Base-by-base conservation (phyloP, 1,140 invertebrate species). In the Nomia melanderi region DNA sequence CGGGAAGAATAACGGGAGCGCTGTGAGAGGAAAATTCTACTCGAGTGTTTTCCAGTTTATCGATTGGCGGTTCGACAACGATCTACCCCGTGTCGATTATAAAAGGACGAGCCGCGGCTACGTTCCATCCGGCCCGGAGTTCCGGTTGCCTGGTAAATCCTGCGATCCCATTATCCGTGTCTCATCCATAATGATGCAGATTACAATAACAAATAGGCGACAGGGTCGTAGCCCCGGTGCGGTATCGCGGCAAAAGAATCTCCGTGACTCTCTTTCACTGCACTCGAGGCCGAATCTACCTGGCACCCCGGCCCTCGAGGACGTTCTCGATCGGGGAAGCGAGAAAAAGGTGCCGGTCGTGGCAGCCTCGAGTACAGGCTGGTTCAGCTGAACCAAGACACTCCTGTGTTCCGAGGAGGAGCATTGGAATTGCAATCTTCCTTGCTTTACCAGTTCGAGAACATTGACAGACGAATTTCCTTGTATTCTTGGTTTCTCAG, bases 161-260 rank as follows among this genome's bases (percentile, higher is more conserved):
- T 76, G 75, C 80, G 87, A 87, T 86, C 84, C 86, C 86, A 89
- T 90, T 89, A 90, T 86, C 85, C 84, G 79, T 80, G 86, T 89
- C 88, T 91, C 88, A 90, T 91, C 89, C 90, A 91, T 90, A 90
- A 88, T 91, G 82, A 91, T 90, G 86, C 77, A 80, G 88, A 91
- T 91, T 91, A 91, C 89, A 90, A 91, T 90, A 89, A 90, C 89
- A 90, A 91, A 90, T 90, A 89, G 84, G 82, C 77, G 86, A 77
- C 72, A 70, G 75, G 84, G 79, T 87, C 82, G 79, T 75, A 78
- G 79, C 62, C 60, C 74, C 69, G 64, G 29, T n/a, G n/a, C 66
- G 79, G 83, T 88, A 89, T 90, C 87, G 75, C 75, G 70, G 76
- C 71, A 76, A 78, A 72, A 71, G 78, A 84, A 86, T 86, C 84